These are phyloP conservation scores for Cliona cf. orientalis DNA, from an alignment of 37 sponge, comb jelly and placozoan genomes.

Conservation along the genomic window DNA sequence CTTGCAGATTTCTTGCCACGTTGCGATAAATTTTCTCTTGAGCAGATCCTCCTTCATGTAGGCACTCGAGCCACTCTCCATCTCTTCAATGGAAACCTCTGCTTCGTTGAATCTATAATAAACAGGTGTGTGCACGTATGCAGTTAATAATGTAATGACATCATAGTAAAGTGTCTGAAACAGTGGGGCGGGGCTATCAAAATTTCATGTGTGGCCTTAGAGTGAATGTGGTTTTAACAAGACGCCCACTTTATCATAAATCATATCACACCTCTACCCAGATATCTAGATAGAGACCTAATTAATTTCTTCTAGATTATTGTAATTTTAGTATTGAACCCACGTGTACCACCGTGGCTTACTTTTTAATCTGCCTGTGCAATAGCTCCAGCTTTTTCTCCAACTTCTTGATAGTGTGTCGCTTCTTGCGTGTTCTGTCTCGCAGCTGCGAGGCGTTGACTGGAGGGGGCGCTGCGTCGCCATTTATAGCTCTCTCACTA, in stretches of 20 bases:
- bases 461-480: no score
- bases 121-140: not conserved
- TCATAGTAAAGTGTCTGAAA: not conserved
- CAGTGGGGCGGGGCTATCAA: not conserved
- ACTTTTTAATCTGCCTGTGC: conserved; percentile 67
- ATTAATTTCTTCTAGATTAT: no score
- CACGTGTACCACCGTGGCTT: not conserved
- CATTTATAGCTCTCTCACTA: no score
- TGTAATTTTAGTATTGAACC: no score
- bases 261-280: not conserved
- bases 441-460: conserved; percentile 2
- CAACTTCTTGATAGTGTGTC: conserved; percentile 29
- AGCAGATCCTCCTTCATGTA: conserved; percentile 73
- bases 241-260: not conserved
- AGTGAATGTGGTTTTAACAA: not conserved
- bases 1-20: conserved; percentile 63
- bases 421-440: conserved; percentile 15
- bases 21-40: conserved; percentile 63
- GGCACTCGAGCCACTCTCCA: conserved; percentile 61
- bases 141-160: not conserved
- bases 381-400: conserved; percentile 68
- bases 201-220: not conserved
- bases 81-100: conserved; percentile 72
- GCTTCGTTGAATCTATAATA: conserved; percentile 45
- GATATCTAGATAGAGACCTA: not conserved